These are phyloP conservation scores for Drosophila subpulchrella DNA, from an alignment of 1,140 invertebrate genomes.

Conservation along the genomic window DNA sequence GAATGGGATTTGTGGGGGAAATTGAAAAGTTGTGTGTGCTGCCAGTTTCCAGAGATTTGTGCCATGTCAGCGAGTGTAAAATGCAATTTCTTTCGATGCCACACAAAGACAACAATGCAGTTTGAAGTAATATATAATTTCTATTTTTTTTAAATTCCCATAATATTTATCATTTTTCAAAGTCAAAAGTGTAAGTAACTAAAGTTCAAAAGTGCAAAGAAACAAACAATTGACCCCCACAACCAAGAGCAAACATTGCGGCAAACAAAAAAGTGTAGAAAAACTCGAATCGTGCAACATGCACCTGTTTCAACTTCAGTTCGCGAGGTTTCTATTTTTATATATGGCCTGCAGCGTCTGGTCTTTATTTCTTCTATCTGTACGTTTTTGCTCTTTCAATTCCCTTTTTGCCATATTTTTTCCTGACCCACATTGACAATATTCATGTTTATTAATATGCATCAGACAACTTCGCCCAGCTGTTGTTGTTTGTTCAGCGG, in stretches of 20 bases:
- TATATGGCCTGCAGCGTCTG: constrained; percentile 51
- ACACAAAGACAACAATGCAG: constrained; percentile 16
- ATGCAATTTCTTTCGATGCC: constrained; percentile 67
- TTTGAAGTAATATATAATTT: no score
- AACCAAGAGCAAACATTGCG: constrained; percentile 33
- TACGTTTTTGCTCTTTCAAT: constrained; percentile 1
- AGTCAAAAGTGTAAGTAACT: constrained; percentile 9
- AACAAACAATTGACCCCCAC: constrained; percentile 44
- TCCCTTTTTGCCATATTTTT: constrained; percentile 56
- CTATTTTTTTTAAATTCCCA: not conserved
- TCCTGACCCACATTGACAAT: constrained; percentile 78
- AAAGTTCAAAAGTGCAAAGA: constrained; percentile 54
- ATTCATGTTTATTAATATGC: constrained; percentile 74
- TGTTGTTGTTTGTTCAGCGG: constrained; percentile 63
- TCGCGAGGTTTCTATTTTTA: constrained; percentile 60
- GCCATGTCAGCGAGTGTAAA: constrained; percentile 49
- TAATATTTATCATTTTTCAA: not conserved
- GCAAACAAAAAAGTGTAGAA: constrained; percentile 11
- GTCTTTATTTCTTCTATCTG: constrained; percentile 5
- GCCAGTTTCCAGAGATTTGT: constrained; percentile 54
- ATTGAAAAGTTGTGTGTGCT: constrained; percentile 70
- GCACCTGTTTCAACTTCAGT: constrained; percentile 76
- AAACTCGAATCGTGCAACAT: constrained; percentile 29
- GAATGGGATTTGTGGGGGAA: constrained; percentile 41
- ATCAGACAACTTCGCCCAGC: constrained; percentile 50